A percentile compares a stretch with the other conserved stretches of the same genome.
phyloP scores from a whole-genome alignment of 2,888 invertebrate genomes.

The Monoplex corrugatus region DNA sequence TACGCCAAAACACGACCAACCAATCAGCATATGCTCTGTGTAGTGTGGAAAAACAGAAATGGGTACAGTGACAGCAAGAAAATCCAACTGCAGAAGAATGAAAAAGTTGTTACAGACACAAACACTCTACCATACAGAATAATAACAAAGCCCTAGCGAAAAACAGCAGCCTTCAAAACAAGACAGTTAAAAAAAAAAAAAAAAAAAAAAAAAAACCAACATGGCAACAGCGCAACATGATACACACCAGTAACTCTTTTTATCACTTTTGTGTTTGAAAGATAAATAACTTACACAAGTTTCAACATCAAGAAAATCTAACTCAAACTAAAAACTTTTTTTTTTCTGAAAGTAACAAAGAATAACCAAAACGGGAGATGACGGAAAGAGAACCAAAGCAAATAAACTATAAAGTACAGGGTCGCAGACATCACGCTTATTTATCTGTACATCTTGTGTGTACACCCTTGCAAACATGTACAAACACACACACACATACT shows the following conservation, averaged over 20 bases:
- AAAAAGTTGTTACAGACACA: background rate
- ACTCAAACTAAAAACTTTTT: constrained; percentile 22
- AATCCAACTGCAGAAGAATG: background rate
- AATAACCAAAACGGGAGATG: background rate
- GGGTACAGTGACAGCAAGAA: constrained; percentile 31
- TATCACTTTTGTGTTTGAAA: constrained; percentile 40
- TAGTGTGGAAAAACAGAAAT: constrained; percentile 19
- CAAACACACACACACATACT: background rate
- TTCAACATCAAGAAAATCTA: constrained; percentile 45
- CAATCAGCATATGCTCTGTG: constrained; percentile 41
- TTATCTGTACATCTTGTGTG: background rate
- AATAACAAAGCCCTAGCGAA: constrained; percentile 28
- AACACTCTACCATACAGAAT: constrained; percentile 33
- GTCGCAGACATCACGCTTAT: background rate
- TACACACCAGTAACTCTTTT: constrained; percentile 22
- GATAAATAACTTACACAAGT: constrained; percentile 41
- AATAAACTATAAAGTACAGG: constrained; percentile 15
- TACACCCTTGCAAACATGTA: background rate
- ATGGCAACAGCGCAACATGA: constrained; percentile 32
- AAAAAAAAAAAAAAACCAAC: background rate
- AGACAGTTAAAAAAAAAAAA: background rate
- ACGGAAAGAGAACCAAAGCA: constrained; percentile 19
- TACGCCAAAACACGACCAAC: constrained; percentile 14
- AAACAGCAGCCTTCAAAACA: constrained; percentile 43
- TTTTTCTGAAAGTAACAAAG: constrained; percentile 24